Evolutionary conservation across 2,888 invertebrate genomes (phyloP).

Genomic region (Hirtodrosophila cameraria): DNA sequence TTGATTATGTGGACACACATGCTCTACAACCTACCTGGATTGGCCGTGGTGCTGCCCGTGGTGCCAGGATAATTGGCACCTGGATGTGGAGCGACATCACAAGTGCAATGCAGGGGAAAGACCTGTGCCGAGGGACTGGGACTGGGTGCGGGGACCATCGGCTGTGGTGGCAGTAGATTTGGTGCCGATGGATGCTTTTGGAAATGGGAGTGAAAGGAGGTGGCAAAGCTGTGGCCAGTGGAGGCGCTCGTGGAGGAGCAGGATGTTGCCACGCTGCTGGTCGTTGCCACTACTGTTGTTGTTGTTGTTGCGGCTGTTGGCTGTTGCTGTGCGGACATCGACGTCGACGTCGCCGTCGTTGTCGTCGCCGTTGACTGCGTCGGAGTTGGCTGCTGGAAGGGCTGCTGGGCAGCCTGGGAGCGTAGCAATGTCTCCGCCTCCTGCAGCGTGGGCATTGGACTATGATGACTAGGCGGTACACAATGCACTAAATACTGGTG

Average conservation of each 20-base stretch:
- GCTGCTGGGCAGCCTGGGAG: constrained; percentile 63
- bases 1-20: constrained; percentile 66
- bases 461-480: constrained; percentile 81
- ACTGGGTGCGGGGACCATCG: constrained; percentile 70
- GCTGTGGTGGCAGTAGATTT: constrained; percentile 76
- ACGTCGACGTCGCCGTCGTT: constrained; percentile 19
- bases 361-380: constrained; percentile 22
- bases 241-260: constrained; percentile 30
- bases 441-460: constrained; percentile 81
- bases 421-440: constrained; percentile 76
- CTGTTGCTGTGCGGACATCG: constrained; percentile 16
- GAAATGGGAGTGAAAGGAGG: constrained; percentile 80
- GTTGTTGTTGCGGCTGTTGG: constrained; percentile 23
- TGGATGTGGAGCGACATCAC: constrained; percentile 80
- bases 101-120: constrained; percentile 80
- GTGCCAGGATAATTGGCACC: constrained; percentile 41
- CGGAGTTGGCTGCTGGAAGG: constrained; percentile 41
- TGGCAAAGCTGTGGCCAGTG: constrained; percentile 45
- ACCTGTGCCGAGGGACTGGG: constrained; percentile 80
- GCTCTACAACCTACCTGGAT: constrained; percentile 84
- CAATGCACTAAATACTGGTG: constrained; percentile 83
- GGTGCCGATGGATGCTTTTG: constrained; percentile 83
- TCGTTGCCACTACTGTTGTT: constrained; percentile 6
- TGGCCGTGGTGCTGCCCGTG: constrained; percentile 57
- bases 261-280: constrained; percentile 31